phyloP scores from a whole-genome alignment of 2,113 vertebrate species.

The Cardinalis cardinalis region DNA sequence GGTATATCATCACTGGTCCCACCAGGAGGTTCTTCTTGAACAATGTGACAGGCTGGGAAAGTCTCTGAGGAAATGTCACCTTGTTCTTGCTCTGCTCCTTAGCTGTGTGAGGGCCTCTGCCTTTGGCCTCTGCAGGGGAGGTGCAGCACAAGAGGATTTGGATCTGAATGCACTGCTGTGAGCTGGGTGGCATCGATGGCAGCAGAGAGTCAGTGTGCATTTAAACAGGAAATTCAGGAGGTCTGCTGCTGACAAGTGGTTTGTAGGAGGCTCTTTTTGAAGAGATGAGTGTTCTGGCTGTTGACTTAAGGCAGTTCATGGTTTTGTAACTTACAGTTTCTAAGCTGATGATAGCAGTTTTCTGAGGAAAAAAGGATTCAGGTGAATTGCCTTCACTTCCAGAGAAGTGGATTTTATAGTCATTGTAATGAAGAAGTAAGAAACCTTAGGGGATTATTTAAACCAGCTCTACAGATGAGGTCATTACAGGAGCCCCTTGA shows the following conservation, averaged over 20 bases:
- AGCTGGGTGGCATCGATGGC: not conserved
- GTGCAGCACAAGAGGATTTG: not conserved
- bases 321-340: not conserved
- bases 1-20: not conserved
- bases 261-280: not conserved
- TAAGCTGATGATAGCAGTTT: not conserved
- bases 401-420: slow-evolving; percentile 1
- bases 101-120: not conserved
- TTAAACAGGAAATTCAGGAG: not conserved
- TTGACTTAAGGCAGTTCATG: not conserved
- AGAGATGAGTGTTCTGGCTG: not conserved
- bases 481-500: slow-evolving; percentile 1
- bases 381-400: not conserved
- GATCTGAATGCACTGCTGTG: not conserved
- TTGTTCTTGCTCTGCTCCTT: not conserved
- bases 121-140: not conserved
- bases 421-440: not conserved
- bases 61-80: not conserved
- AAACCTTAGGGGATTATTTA: not conserved
- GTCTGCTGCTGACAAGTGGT: not conserved
- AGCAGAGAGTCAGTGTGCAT: not conserved
- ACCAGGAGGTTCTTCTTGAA: not conserved
- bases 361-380: not conserved
- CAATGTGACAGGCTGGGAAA: not conserved
- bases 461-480: slow-evolving; percentile 1